These are phyloP conservation scores for Engystomops pustulosus DNA, from an alignment of 2,113 vertebrate species.

Conservation along the genomic window DNA sequence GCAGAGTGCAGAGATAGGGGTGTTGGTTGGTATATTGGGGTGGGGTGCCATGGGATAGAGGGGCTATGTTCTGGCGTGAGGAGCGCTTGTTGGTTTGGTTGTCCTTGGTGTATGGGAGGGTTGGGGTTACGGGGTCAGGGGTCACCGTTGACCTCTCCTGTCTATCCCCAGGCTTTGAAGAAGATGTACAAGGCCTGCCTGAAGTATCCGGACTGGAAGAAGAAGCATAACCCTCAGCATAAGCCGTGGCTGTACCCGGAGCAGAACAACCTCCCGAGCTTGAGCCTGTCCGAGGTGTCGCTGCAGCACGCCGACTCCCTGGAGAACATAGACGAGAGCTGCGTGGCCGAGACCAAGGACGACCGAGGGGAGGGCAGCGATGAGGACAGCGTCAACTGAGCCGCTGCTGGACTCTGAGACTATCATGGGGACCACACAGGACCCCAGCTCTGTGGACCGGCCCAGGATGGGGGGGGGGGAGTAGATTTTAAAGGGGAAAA, in stretches of 20 bases:
- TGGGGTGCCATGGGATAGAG: too few relatives aligned
- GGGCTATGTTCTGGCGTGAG: not conserved
- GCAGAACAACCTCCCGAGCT: conserved; percentile 83
- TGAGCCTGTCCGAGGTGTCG: conserved; percentile 84
- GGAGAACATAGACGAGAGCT: conserved; percentile 94
- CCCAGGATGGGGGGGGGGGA: not conserved
- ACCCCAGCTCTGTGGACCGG: not conserved
- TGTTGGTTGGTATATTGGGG: too few relatives aligned
- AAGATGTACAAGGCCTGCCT: conserved; percentile 90
- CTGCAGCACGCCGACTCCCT: conserved; percentile 90
- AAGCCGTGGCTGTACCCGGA: conserved; percentile 94
- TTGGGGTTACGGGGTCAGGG: not conserved
- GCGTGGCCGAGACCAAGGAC: conserved; percentile 79
- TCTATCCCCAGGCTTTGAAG: conserved; percentile 84
- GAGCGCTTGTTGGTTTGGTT: not conserved
- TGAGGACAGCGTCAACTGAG: conserved; percentile 81
- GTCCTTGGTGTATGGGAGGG: not conserved
- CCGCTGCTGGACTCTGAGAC: not conserved
- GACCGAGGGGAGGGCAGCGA: conserved; percentile 81
- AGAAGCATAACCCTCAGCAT: conserved; percentile 81
- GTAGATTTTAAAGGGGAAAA: conserved; percentile 1
- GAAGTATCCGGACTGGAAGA: conserved; percentile 92
- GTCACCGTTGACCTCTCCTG: not conserved
- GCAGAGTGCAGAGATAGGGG: too few relatives aligned
- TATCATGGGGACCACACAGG: conserved; percentile 30